These are phyloP conservation scores for Phortica variegata DNA, from an alignment of 1,140 invertebrate genomes.

Conservation along the genomic window DNA sequence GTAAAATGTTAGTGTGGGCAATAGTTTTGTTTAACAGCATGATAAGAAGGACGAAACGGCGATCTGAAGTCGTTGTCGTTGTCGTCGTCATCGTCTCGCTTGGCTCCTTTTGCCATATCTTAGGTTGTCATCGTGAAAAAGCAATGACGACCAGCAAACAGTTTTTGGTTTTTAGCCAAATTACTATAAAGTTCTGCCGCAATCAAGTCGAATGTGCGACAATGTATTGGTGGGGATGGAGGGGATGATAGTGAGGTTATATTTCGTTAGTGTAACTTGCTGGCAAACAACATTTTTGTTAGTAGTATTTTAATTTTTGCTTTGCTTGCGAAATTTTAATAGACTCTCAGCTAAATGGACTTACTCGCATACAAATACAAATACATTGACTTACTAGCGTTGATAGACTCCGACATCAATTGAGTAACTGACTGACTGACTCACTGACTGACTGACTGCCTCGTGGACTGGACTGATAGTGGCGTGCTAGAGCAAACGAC, in stretches of 20 bases:
- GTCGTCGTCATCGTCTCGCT: neutral
- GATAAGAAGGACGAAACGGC: no score
- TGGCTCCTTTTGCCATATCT: no score
- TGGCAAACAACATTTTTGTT: constrained; percentile 14
- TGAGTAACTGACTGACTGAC: neutral
- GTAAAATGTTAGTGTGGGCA: no score
- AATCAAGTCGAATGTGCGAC: no score
- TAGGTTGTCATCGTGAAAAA: no score
- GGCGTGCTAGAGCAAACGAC: no score
- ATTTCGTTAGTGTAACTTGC: neutral
- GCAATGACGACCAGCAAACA: neutral
- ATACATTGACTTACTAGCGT: neutral
- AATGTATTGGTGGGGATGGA: neutral
- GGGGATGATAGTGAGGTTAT: neutral
- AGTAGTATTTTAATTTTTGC: constrained; percentile 26
- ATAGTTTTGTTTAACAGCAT: no score
- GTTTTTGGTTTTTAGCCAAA: constrained; percentile 42
- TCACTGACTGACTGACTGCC: neutral
- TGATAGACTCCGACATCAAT: neutral
- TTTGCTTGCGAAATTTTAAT: constrained; percentile 37
- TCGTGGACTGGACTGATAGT: no score
- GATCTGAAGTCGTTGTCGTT: neutral
- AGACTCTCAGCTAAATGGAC: constrained; percentile 14
- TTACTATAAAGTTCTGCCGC: constrained; percentile 36
- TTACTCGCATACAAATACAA: neutral